phyloP scores from a whole-genome alignment of 2,888 invertebrate genomes.

The Orthonychiurus folsomi region DNA sequence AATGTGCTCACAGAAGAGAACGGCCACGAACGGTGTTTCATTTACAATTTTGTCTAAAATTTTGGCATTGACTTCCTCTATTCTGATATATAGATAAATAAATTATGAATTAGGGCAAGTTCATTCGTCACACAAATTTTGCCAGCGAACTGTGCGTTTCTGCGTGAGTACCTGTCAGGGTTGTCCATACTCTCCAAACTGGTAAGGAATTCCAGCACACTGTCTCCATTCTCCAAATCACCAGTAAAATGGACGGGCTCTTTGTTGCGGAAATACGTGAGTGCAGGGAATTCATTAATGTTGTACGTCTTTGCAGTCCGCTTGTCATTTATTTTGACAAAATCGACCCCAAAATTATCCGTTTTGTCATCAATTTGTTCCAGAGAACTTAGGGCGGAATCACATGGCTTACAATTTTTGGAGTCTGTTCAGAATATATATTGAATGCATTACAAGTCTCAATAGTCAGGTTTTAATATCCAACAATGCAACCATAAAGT shows the following conservation, averaged over 20 bases:
- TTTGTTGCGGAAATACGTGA: slow-evolving; percentile 93
- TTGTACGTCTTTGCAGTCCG: slow-evolving; percentile 92
- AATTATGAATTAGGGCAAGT: too few relatives aligned
- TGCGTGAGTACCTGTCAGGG: slow-evolving; percentile 37
- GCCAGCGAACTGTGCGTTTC: too few relatives aligned
- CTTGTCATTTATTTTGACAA: slow-evolving; percentile 93
- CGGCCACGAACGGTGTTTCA: slow-evolving; percentile 32
- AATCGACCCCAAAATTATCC: slow-evolving; percentile 86
- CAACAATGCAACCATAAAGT: too few relatives aligned
- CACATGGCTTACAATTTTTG: slow-evolving; percentile 83
- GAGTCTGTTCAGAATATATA: slow-evolving; percentile 57
- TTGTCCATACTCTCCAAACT: slow-evolving; percentile 93
- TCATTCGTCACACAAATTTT: too few relatives aligned
- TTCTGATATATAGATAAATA: too few relatives aligned
- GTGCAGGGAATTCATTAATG: slow-evolving; percentile 88
- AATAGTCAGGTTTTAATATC: too few relatives aligned
- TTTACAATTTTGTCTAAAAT: slow-evolving; percentile 78
- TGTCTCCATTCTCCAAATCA: slow-evolving; percentile 52
- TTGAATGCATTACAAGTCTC: too few relatives aligned
- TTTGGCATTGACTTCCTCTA: slow-evolving; percentile 63
- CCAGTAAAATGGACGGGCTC: slow-evolving; percentile 94
- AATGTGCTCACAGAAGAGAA: slow-evolving; percentile 32
- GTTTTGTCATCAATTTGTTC: slow-evolving; percentile 83
- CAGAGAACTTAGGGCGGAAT: slow-evolving; percentile 76
- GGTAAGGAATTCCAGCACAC: slow-evolving; percentile 83